These are phyloP conservation scores for Callyntrura guangdongensis DNA, from an alignment of 2,888 invertebrate species.

Conservation along the genomic window DNA sequence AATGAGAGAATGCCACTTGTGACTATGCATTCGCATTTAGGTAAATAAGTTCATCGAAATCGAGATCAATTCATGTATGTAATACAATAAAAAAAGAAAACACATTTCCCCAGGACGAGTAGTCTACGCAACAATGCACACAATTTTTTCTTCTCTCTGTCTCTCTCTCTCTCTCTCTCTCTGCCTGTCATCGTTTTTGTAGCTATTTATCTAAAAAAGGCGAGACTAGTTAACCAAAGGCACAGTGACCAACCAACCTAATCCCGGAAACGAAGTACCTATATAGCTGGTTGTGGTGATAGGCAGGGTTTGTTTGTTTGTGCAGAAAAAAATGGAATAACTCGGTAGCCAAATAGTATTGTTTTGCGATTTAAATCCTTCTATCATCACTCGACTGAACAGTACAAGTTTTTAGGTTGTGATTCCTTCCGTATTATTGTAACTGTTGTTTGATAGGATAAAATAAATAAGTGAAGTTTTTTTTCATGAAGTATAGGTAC, in stretches of 20 bases:
- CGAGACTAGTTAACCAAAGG: neutral
- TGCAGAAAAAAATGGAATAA: neutral
- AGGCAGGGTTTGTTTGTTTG: neutral
- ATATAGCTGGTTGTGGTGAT: neutral
- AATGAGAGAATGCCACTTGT: too few relatives aligned
- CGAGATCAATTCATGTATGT: slow-evolving; percentile 26
- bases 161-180: too few relatives aligned
- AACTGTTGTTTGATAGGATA: neutral
- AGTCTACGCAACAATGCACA: slow-evolving; percentile 21
- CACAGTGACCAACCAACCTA: slow-evolving; percentile 66
- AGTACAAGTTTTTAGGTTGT: neutral
- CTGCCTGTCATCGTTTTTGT: too few relatives aligned
- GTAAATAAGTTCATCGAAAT: slow-evolving; percentile 16
- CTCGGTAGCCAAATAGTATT: too few relatives aligned
- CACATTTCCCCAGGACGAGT: neutral
- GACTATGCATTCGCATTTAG: neutral
- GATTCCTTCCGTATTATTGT: slow-evolving; percentile 38
- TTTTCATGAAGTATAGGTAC: neutral
- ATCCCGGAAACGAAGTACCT: slow-evolving; percentile 59
- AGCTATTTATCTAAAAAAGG: too few relatives aligned
- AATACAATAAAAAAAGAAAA: neutral
- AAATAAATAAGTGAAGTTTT: neutral
- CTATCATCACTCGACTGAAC: too few relatives aligned
- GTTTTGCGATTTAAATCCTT: too few relatives aligned
- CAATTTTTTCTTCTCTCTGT: neutral